Base-by-base conservation (phyloP, 2,797 vertebrate genomes). In the Epinephelus awoara region DNA sequence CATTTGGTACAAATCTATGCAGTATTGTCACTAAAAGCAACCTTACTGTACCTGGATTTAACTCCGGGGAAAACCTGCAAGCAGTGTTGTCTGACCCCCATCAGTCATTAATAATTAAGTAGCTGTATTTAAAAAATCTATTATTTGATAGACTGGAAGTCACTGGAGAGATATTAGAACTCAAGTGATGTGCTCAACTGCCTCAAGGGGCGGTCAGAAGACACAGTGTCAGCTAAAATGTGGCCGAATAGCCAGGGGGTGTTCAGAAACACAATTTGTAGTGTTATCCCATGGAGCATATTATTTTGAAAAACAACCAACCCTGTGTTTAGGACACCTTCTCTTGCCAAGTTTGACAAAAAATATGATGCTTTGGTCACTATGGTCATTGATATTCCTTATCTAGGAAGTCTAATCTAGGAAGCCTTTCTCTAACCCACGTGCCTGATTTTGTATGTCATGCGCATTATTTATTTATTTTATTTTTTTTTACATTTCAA, bases 191-290 rank as follows among this genome's bases (percentile, higher is more conserved):
- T 49, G 50, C 13, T 65, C 15, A 57, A n/a, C 15, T 14, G 14
- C 25, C 38, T 58, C 54, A 34, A 62, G 17, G 25, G 38, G 11
- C 25, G 46, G 34, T 65, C 17, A 63, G 21, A 49, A 4, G 9
- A 68, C 25, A 3, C 47, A 19, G 25, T 47, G 49, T n/a, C 57
- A 61, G 50, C 19, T 17, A 55, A 77, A 65, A 46, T 55, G 38
- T 18, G 15, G 1, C 12, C n/a, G 5, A 15, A 3, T 38, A 62
- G 27, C n/a, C 2, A 4, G 3, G 42, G 19, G 50, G 13, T 40
- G 57, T 56, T 64, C 23, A 11, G 29, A 23, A 8, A 23, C 12
- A 59, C 38, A 14, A 62, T 40, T 49, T 40, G 0, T 59, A 14
- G 55, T 59, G 18, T 23, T 14, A 23, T 38, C 14, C n/a, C n/a